Conservation (phyloP, 2,888 invertebrate genomes). For the Allolobophora icterica region DNA sequence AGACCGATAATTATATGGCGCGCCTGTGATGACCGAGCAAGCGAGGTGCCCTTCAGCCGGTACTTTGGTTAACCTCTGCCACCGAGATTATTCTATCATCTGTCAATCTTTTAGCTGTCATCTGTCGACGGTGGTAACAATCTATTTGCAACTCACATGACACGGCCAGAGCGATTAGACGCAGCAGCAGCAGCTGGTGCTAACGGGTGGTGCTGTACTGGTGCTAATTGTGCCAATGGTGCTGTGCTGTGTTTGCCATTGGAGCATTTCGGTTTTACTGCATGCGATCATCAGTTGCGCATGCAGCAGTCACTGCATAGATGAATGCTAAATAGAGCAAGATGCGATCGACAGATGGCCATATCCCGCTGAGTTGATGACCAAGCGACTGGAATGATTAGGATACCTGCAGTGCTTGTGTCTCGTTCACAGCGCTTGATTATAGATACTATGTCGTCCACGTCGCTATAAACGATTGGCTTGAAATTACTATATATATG, state of each 20-base stretch:
- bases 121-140: not conserved
- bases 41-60: not conserved
- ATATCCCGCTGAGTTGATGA: not conserved
- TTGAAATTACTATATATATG: not conserved
- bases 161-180: not conserved
- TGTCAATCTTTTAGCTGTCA: slow-evolving; percentile 5
- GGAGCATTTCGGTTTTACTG: too few species aligned
- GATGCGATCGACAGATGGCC: slow-evolving; percentile 10
- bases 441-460: not conserved
- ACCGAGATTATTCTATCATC: slow-evolving; percentile 5
- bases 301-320: not conserved
- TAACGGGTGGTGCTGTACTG: not conserved
- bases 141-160: not conserved
- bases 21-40: not conserved
- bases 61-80: not conserved
- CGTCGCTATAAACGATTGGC: not conserved
- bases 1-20: not conserved
- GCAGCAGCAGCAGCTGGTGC: slow-evolving; percentile 4
- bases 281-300: not conserved
- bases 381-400: not conserved
- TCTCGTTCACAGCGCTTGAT: too few species aligned
- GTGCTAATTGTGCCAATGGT: not conserved
- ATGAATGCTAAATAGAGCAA: not conserved
- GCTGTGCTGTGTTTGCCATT: not conserved
- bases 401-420: not conserved